phyloP scores from a whole-genome alignment of 2,888 invertebrate species.

The Spatulosminthurus flaviceps region DNA sequence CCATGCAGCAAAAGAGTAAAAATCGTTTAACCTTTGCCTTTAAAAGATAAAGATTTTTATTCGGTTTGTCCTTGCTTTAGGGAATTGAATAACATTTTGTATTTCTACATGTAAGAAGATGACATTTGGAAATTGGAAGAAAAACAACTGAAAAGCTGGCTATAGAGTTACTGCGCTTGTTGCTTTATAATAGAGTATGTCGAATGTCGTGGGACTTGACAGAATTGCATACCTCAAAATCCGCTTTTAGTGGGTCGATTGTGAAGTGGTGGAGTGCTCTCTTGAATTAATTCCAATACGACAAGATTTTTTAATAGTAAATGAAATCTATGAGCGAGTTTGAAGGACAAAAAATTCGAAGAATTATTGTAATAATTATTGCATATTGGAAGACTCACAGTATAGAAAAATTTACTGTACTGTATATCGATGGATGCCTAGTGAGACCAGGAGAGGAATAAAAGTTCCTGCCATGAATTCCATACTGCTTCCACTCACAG shows the following conservation, averaged over 20 bases:
- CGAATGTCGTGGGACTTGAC: no score
- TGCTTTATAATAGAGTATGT: no score
- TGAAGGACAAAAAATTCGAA: neutral
- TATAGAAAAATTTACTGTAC: no score
- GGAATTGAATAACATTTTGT: neutral
- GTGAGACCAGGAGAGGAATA: neutral
- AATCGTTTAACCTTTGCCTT: neutral
- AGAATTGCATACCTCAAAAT: no score
- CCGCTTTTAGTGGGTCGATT: neutral
- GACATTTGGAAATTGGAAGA: neutral
- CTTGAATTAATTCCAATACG: conserved; percentile 1
- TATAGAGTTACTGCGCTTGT: no score
- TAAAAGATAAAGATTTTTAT: neutral
- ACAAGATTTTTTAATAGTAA: neutral
- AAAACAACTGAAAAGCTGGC: neutral
- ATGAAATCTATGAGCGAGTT: no score
- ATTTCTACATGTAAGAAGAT: neutral
- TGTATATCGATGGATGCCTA: no score
- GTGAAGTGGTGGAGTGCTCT: neutral
- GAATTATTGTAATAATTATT: neutral
- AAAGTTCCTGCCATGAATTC: neutral
- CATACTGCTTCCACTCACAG: neutral
- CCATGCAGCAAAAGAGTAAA: neutral
- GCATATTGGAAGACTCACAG: no score
- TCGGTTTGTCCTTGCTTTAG: neutral